Conservation (phyloP, 2,888 invertebrate genomes). For the Xanthorhoe designata region DNA sequence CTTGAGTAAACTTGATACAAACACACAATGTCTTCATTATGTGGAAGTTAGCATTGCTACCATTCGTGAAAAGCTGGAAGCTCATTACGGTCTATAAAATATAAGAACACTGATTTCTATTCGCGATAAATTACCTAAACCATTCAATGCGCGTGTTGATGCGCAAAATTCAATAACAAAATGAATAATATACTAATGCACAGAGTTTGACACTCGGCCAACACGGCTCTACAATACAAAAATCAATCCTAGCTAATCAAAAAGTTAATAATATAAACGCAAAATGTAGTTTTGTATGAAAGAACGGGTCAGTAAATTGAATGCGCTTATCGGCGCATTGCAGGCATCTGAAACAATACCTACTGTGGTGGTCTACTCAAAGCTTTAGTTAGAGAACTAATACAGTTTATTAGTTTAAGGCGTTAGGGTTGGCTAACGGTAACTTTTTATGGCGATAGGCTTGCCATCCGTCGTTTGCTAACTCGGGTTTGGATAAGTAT, state of each 20-base stretch:
- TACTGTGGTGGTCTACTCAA: background rate
- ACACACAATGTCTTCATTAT: too few species aligned
- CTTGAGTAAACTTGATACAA: too few species aligned
- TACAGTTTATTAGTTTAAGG: background rate
- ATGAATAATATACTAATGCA: too few species aligned
- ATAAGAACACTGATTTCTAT: too few species aligned
- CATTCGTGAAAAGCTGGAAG: too few species aligned
- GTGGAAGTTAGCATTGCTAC: too few species aligned
- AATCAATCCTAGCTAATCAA: background rate
- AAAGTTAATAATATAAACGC: background rate
- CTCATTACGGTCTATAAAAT: too few species aligned
- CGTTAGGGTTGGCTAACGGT: background rate
- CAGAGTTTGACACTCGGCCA: too few species aligned
- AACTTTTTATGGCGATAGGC: background rate
- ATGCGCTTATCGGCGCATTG: slow-evolving; percentile 33
- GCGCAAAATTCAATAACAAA: too few species aligned
- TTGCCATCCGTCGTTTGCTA: background rate
- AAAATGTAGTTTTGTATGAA: background rate
- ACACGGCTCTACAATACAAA: background rate
- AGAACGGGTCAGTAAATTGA: slow-evolving; percentile 7
- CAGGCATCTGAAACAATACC: slow-evolving; percentile 37
- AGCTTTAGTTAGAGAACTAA: background rate
- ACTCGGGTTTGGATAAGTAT: too few species aligned
- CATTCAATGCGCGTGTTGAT: too few species aligned
- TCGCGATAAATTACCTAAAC: too few species aligned